These are phyloP conservation scores for Chlamydotis undulata DNA, from an alignment of 2,113 vertebrate genomes.

Conservation along the genomic window DNA sequence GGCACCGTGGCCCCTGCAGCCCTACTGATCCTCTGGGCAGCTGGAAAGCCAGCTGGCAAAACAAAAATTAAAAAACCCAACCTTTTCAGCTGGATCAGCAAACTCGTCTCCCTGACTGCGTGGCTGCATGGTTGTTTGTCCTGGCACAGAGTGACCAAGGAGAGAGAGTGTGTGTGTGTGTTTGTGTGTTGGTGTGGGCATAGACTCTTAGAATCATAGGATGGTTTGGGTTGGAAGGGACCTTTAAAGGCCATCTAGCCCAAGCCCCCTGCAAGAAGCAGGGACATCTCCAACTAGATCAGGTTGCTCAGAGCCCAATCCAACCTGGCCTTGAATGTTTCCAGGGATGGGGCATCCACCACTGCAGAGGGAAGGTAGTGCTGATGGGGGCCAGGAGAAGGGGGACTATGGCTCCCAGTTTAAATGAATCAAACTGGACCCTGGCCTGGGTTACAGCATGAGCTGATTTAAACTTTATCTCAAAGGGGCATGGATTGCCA, in stretches of 20 bases:
- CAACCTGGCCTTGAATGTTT: too few species aligned
- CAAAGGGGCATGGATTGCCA: neutral
- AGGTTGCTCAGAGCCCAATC: too few species aligned
- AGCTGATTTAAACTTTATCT: neutral
- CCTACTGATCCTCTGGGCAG: neutral
- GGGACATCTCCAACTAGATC: too few species aligned
- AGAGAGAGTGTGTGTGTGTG: too few species aligned
- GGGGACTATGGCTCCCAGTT: neutral
- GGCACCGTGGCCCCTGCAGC: neutral
- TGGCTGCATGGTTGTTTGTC: neutral
- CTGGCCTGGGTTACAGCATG: neutral
- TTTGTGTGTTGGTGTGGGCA: too few species aligned
- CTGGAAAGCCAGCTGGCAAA: neutral
- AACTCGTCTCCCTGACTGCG: neutral
- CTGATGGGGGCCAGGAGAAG: neutral
- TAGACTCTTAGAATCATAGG: too few species aligned
- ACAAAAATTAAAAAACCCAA: neutral
- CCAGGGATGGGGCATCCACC: too few species aligned
- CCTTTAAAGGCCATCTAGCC: too few species aligned
- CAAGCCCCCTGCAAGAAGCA: too few species aligned
- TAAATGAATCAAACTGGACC: neutral
- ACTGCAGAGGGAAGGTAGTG: neutral
- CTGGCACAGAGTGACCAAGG: neutral
- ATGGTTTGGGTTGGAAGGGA: too few species aligned
- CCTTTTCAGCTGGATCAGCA: neutral